phyloP scores from a whole-genome alignment of 1,140 invertebrate species.

The Anastatus disparis region DNA sequence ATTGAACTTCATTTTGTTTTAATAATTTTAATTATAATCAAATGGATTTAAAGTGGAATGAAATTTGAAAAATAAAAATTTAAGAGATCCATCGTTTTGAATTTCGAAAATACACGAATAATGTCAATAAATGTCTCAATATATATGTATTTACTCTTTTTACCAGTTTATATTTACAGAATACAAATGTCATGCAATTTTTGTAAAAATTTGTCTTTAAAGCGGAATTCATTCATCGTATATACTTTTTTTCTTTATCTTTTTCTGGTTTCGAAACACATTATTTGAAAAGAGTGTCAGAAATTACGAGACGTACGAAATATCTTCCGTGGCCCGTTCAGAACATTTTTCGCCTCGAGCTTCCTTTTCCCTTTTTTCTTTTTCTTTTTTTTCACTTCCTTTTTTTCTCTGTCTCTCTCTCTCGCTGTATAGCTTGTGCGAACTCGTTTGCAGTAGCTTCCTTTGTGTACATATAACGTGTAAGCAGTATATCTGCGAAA shows the following conservation, averaged over 20 bases:
- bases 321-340: conserved; percentile 23
- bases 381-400: conserved; percentile 25
- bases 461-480: conserved; percentile 15
- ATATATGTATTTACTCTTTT: not conserved
- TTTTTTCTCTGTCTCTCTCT: not conserved
- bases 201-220: conserved; percentile 12
- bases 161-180: not conserved
- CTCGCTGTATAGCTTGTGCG: not conserved
- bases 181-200: not conserved
- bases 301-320: conserved; percentile 34
- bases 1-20: too few species aligned
- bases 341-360: conserved; percentile 33
- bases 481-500: not conserved
- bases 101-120: too few species aligned
- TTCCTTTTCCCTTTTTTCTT: conserved; percentile 21
- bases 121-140: too few species aligned
- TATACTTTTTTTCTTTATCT: not conserved
- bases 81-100: too few species aligned
- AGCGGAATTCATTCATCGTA: not conserved
- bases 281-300: conserved; percentile 34
- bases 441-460: conserved; percentile 16
- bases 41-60: too few species aligned
- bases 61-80: too few species aligned
- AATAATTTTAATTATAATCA: too few species aligned
- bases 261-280: conserved; percentile 4